Evolutionary conservation across 1,140 invertebrate species (phyloP), one percentile per base, ranked within the genome.

Genomic region (Hypothenemus hampei): DNA sequence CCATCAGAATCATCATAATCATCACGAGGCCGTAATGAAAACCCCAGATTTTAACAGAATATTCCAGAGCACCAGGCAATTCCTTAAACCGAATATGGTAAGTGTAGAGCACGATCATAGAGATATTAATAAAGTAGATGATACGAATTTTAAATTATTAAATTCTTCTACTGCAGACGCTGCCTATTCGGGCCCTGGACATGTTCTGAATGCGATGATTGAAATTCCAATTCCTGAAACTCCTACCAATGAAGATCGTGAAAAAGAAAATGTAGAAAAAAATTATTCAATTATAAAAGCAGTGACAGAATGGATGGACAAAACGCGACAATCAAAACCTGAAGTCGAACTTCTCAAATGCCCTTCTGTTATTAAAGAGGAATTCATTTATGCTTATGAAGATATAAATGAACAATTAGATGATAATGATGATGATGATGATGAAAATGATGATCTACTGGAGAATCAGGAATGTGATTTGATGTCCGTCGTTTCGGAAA

Each of bases 291-390:
- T 72, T 39, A 72, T 69, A 0, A 39, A 59, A 19, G 70, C 69
- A 8, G 70, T 72, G 6, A 70, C 63, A 40, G 66, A 70, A 24
- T 72, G 70, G 70, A 70, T 72, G 67, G 60, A 36, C 24, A 61
- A 62, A 56, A 70, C 70, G 2, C 59, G 69, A 10, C 69, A 72
- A 58, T 62, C 54, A 5, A 69, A 69, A 6, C 70, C 70, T 0
- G 69, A 72, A 11, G 52, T 69, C 16, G 68, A 72, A 33, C 60
- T 72, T 19, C 60, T 72, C 18, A 72, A 72, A 43, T 68, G 65
- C 37, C 69, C 70, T 2, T 53, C 54, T 8, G 60, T 56, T 1
- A 69, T 70, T 11, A 61, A 60, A 31, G 61, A 57, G 35, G 67
- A 69, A 43, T 62, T 68, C 23, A 18, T 48, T 19, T n/a, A n/a